Evolutionary conservation across 1,140 invertebrate species (phyloP).

Genomic region (Calycopis cecrops): DNA sequence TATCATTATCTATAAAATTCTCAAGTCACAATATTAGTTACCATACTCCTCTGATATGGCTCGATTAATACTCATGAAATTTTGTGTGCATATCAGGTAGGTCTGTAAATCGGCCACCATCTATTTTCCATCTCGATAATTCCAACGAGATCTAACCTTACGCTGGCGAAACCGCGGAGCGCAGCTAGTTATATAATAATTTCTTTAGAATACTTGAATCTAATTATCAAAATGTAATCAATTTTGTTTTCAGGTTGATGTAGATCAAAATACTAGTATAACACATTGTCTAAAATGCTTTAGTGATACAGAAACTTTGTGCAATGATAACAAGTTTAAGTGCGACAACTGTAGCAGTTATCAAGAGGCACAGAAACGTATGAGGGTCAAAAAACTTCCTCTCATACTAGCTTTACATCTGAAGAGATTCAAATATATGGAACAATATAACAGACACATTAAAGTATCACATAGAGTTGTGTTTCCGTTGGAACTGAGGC

Average conservation of each 20-base stretch:
- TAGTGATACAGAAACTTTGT: slow-evolving; percentile 98
- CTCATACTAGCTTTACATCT: slow-evolving; percentile 98
- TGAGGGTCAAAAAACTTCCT: slow-evolving; percentile 98
- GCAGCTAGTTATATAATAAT: no score
- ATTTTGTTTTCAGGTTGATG: slow-evolving; percentile 91
- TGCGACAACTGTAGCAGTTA: slow-evolving; percentile 99
- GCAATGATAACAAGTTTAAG: slow-evolving; percentile 99
- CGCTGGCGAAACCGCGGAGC: no score
- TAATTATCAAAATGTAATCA: background rate
- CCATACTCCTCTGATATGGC: no score
- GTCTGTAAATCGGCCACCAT: no score
- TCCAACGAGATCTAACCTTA: no score
- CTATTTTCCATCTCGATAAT: no score
- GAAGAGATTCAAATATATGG: slow-evolving; percentile 99
- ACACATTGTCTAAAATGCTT: slow-evolving; percentile 98
- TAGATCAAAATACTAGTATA: slow-evolving; percentile 99
- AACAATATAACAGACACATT: slow-evolving; percentile 98
- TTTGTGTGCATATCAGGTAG: no score
- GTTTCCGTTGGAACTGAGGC: slow-evolving; percentile 96
- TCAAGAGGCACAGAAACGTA: slow-evolving; percentile 98
- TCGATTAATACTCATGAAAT: no score
- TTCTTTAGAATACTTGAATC: background rate
- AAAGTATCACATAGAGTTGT: slow-evolving; percentile 99
- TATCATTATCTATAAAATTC: no score
- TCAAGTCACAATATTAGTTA: no score